These are phyloP conservation scores for Ciconia stormi DNA, from an alignment of 2,113 vertebrate genomes.

Conservation along the genomic window DNA sequence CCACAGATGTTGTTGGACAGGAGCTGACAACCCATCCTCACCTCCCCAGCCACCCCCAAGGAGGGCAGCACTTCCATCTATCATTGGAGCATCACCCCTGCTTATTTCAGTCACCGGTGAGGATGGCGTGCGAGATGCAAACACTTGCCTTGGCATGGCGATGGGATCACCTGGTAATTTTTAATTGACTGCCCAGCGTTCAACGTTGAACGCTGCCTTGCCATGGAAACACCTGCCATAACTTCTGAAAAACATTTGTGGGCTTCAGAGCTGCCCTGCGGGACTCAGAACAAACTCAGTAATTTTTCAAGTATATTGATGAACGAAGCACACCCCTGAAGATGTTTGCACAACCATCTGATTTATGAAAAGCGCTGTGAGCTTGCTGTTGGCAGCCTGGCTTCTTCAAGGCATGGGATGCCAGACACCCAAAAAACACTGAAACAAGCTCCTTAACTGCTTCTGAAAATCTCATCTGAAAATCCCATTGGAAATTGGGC, in stretches of 20 bases:
- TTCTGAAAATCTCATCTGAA: slow-evolving; percentile 11
- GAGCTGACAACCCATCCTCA: not conserved
- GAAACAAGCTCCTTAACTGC: not conserved
- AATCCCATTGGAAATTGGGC: not conserved
- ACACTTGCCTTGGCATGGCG: not conserved
- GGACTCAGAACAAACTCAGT: not conserved
- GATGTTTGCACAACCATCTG: not conserved
- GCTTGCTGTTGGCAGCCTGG: not conserved
- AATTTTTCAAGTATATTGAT: not conserved
- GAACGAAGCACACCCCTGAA: not conserved
- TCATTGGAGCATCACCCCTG: not conserved
- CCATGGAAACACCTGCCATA: not conserved
- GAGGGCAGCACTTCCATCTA: not conserved
- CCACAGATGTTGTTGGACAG: not conserved
- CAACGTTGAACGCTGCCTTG: not conserved
- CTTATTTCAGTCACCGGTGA: not conserved
- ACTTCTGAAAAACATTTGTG: not conserved
- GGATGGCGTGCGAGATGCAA: not conserved
- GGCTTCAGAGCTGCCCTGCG: not conserved
- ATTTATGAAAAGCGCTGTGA: not conserved
- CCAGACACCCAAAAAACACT: not conserved
- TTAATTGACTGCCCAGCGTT: not conserved
- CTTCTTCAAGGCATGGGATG: not conserved
- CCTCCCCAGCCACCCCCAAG: not conserved
- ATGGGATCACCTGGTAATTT: not conserved